Evolutionary conservation across 1,140 invertebrate genomes (phyloP), one percentile per base, ranked within the genome.

Genomic region (Diplogasteroides magnus): DNA sequence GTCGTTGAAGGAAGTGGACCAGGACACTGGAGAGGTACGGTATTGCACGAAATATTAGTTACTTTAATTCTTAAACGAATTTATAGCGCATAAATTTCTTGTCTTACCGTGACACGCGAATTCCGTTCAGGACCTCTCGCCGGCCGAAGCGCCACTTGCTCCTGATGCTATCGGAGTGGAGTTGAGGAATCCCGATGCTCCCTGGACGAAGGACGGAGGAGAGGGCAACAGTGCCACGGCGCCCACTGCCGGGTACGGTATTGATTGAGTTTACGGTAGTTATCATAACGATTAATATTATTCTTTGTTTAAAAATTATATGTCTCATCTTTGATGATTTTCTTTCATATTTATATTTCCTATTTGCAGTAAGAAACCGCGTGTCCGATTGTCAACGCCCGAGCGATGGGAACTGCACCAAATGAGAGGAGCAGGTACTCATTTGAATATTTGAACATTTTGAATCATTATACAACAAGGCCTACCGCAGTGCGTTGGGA

Each of bases 1-100:
- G 3, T 95, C 93, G 25, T 96, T 99, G 90, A 98, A 87, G 86
- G 96, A 98, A 85, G 95, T 98, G 0, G 92, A 97, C 83, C 96
- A 98, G 85, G 88, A 90, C 29, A 91, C 90, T 1, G 97, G 96
- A 0, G 89, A 90, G 37, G 37, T 48, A 48, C 37, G 37, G 37
- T 48, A 48, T n/a, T n/a, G n/a, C n/a, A n/a, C n/a, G n/a, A n/a
- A n/a, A n/a, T n/a, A n/a, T n/a, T n/a, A 19, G 37, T 6, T 11
- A 19, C 37, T 19, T 48, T 48, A 48, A 48, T 48, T 19, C 37
- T 48, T 48, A 48, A 48, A 6, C 37, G 6, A 6, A 6, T 48
- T 48, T 19, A 11, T 48, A 48, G 19, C 19, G 6, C 37, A 48
- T 48, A 48, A 48, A 11, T 19, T 19, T 19, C 37, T 48, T 48